These are phyloP conservation scores for Pterostichus madidus DNA, from an alignment of 2,888 invertebrate species.

Conservation along the genomic window DNA sequence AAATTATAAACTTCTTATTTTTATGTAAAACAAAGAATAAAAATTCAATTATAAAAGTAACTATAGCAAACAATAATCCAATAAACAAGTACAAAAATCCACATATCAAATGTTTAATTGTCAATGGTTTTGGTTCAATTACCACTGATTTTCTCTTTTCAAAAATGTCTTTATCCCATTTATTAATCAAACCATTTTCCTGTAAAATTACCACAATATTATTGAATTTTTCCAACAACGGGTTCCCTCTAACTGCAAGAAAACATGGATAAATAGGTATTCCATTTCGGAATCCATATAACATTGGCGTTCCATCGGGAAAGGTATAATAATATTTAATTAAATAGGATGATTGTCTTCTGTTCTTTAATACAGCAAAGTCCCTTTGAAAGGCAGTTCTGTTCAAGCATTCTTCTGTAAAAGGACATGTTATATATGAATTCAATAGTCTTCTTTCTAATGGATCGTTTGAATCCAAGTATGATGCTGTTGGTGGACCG, in stretches of 20 bases:
- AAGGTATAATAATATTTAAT: slow-evolving; percentile 68
- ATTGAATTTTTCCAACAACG: slow-evolving; percentile 65
- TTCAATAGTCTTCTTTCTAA: slow-evolving; percentile 64
- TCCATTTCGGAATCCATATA: slow-evolving; percentile 67
- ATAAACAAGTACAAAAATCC: slow-evolving; percentile 42
- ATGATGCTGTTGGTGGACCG: background rate
- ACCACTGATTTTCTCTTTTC: background rate
- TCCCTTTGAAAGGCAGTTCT: slow-evolving; percentile 68
- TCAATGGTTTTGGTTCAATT: slow-evolving; percentile 26
- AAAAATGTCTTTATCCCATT: slow-evolving; percentile 67
- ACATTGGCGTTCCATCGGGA: slow-evolving; percentile 67
- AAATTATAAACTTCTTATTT: no score
- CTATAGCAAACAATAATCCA: slow-evolving; percentile 4
- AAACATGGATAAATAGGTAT: slow-evolving; percentile 14
- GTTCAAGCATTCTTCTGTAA: slow-evolving; percentile 68
- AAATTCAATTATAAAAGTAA: slow-evolving; percentile 37
- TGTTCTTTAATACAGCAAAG: slow-evolving; percentile 69
- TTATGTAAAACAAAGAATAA: background rate
- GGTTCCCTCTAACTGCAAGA: slow-evolving; percentile 65
- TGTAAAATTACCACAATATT: slow-evolving; percentile 55
- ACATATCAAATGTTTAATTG: slow-evolving; percentile 45
- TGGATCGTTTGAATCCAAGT: slow-evolving; percentile 7
- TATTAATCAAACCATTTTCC: slow-evolving; percentile 67
- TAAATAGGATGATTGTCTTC: slow-evolving; percentile 68
- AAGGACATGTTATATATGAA: slow-evolving; percentile 68